phyloP scores from a whole-genome alignment of 2,888 invertebrate species.

The Megalurothrips usitatus region DNA sequence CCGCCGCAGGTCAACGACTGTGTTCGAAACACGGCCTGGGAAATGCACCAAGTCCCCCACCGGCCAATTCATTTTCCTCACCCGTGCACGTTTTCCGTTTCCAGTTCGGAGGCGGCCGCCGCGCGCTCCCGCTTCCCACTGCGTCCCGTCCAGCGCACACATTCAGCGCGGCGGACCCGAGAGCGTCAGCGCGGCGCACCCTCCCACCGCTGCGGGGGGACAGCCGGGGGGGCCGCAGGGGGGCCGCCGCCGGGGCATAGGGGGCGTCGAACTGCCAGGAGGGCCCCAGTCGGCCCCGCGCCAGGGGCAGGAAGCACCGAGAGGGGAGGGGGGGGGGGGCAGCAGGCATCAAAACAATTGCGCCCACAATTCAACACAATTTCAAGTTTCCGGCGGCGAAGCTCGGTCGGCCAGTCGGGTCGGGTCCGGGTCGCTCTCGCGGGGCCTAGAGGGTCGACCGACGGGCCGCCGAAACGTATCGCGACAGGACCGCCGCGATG shows the following conservation, averaged over 20 bases:
- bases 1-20: no score
- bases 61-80: no score
- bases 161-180: no score
- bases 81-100: no score
- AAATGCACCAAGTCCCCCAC: no score
- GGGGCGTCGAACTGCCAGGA: not conserved
- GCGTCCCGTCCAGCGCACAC: no score
- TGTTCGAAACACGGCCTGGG: no score
- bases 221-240: not conserved
- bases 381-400: not conserved
- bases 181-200: not conserved
- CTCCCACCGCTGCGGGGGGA: not conserved
- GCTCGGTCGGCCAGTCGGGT: not conserved
- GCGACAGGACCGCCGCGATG: no score
- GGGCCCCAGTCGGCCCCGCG: not conserved
- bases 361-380: constrained; percentile 24
- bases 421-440: not conserved
- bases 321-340: not conserved
- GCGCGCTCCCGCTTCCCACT: no score
- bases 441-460: not conserved
- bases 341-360: constrained; percentile 18
- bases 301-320: constrained; percentile 4
- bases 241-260: no score
- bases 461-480: no score
- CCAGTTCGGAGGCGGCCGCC: no score